Conservation (phyloP, 2,113 vertebrate genomes). For the Phoxinus phoxinus region DNA sequence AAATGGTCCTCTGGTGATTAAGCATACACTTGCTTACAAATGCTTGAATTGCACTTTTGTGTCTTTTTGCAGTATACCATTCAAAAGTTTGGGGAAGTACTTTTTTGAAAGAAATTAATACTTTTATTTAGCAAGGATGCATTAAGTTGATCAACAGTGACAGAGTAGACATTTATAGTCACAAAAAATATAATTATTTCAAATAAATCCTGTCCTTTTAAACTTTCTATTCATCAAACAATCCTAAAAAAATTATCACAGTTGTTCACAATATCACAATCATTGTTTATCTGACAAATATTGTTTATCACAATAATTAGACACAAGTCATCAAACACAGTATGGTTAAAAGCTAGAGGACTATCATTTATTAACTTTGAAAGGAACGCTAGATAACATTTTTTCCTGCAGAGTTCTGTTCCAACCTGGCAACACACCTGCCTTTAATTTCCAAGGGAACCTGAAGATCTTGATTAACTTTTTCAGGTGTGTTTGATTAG, state of each 20-base stretch:
- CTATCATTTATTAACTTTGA: conserved; percentile 8
- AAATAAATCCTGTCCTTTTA: too few relatives aligned
- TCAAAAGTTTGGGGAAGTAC: not conserved
- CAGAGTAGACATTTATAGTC: not conserved
- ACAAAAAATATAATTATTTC: too few relatives aligned
- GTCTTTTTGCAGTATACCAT: not conserved
- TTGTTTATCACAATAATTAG: too few relatives aligned
- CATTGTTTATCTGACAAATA: too few relatives aligned
- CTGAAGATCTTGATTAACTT: conserved; percentile 19
- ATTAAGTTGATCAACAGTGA: not conserved
- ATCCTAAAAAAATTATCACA: too few relatives aligned
- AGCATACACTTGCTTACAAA: not conserved
- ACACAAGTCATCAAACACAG: not conserved
- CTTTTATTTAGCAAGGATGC: not conserved
- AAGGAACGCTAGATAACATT: not conserved
- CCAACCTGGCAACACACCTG: not conserved
- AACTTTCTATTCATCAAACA: too few relatives aligned
- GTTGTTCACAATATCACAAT: too few relatives aligned
- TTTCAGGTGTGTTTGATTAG: conserved; percentile 34
- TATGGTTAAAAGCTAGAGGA: not conserved
- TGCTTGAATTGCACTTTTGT: not conserved
- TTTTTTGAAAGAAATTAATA: not conserved
- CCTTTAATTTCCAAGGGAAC: conserved; percentile 18
- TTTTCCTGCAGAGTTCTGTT: conserved; percentile 13
- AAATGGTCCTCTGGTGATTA: not conserved